Evolutionary conservation across 2,113 vertebrate species (phyloP).

Genomic region (Centropus bengalensis): DNA sequence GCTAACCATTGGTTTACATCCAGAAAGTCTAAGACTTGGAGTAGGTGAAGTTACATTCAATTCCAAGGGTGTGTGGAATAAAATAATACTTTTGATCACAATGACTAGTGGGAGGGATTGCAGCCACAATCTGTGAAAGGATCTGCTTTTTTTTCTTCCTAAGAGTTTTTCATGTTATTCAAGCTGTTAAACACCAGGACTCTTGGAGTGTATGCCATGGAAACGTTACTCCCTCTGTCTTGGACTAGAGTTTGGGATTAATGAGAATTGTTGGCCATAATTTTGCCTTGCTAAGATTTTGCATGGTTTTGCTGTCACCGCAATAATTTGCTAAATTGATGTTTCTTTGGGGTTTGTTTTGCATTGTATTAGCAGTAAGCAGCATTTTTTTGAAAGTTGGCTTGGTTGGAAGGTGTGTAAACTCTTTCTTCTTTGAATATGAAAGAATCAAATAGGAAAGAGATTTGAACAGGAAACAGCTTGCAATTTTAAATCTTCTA

Average conservation of each 20-base stretch:
- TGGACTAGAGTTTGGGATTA: neutral
- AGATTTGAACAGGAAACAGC: neutral
- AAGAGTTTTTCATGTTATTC: neutral
- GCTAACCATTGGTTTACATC: neutral
- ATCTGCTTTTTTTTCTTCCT: neutral
- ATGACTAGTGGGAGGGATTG: neutral
- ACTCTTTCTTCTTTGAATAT: neutral
- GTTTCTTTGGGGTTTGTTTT: neutral
- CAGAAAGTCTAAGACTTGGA: neutral
- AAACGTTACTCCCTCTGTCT: neutral
- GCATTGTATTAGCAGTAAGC: neutral
- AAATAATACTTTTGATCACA: neutral
- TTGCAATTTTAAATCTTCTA: neutral
- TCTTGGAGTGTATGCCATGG: neutral
- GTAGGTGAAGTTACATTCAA: neutral
- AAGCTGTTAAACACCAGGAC: neutral
- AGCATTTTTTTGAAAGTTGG: neutral
- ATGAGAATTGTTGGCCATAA: neutral
- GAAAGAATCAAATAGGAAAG: neutral
- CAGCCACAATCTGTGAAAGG: neutral
- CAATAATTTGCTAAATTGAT: neutral
- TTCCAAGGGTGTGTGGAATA: neutral
- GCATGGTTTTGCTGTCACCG: neutral
- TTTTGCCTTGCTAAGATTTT: neutral
- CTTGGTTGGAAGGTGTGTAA: neutral